Base-by-base conservation (phyloP, 2,113 vertebrate genomes). In the Ploceus nigricollis region DNA sequence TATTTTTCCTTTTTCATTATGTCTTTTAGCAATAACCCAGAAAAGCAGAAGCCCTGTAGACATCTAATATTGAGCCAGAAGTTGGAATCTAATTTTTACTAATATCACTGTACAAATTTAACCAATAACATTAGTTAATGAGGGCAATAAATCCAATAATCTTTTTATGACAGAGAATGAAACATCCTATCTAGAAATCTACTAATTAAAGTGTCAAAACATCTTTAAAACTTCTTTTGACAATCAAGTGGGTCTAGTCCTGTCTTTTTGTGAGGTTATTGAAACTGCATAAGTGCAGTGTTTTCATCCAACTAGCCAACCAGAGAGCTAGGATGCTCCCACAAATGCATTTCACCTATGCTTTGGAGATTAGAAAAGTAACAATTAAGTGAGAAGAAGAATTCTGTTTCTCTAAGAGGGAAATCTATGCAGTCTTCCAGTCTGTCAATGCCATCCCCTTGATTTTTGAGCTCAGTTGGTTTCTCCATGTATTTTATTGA, bases 101-200 rank as follows among this genome's bases (percentile, higher is more conserved):
- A 83, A 86, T 93, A 96, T 78, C 58, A 90, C 63, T 47, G 27
- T 61, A 70, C n/a, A 91, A 83, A 96, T 96, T 92, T 97, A 81
- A 90, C 57, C 50, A 91, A 94, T 93, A 95, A 71, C 10, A 25
- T 65, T 90, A 88, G 54, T 73, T 97, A 96, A 85, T 71, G 42
- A 90, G 19, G 68, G 23, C 90, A 95, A 48, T 30, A 14, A 90
- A 87, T 81, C 33, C 23, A 64, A 44, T 60, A 79, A 53, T 75
- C 42, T 79, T 72, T 70, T 71, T 85, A 57, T 30, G 82, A 69
- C 39, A 72, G 42, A 64, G 25, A 87, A 91, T 82, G 17, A 83
- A 81, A 70, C 48, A 37, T 47, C 15, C 5, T 45, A 8, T 31
- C 31, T 73, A 57, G 57, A 72, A 89, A 82, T 33, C 24, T 64